Percentiles rank a stretch among this genome's conserved stretches.
phyloP scores from a whole-genome alignment of 1,140 invertebrate genomes.

The Drosophila sp. region DNA sequence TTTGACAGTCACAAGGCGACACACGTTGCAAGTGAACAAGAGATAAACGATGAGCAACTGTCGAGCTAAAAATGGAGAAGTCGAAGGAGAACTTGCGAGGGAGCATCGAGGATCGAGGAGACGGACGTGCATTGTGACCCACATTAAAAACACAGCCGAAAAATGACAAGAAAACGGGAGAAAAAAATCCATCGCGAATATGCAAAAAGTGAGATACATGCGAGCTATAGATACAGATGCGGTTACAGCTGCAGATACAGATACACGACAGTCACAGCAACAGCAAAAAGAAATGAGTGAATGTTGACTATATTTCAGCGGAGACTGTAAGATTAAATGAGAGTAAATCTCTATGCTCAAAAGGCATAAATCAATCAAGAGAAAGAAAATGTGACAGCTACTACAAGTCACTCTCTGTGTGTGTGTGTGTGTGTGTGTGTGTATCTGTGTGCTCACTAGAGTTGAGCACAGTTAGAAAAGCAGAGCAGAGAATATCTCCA shows the following conservation, averaged over 20 bases:
- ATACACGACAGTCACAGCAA: conserved; percentile 20
- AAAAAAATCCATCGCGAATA: conserved; percentile 41
- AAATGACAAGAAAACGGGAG: conserved; percentile 16
- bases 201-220: conserved; percentile 46
- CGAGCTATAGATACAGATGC: conserved; percentile 41
- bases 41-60: conserved; percentile 73
- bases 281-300: conserved; percentile 68
- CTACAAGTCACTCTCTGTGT: not conserved
- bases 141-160: conserved; percentile 54
- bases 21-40: conserved; percentile 73
- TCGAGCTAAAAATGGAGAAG: conserved; percentile 9
- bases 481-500: not conserved
- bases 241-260: conserved; percentile 35
- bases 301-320: conserved; percentile 29
- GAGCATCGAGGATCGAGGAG: conserved; percentile 1
- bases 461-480: not conserved
- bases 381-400: not conserved
- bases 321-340: not conserved
- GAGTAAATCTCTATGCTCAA: conserved; percentile 5
- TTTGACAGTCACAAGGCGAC: conserved; percentile 50
- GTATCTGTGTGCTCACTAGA: not conserved
- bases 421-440: not conserved
- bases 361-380: conserved; percentile 35
- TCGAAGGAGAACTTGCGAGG: not conserved
- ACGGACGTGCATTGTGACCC: conserved; percentile 75